Base-by-base conservation (phyloP, 2,797 vertebrate genomes). In the Smutsia gigantea region DNA sequence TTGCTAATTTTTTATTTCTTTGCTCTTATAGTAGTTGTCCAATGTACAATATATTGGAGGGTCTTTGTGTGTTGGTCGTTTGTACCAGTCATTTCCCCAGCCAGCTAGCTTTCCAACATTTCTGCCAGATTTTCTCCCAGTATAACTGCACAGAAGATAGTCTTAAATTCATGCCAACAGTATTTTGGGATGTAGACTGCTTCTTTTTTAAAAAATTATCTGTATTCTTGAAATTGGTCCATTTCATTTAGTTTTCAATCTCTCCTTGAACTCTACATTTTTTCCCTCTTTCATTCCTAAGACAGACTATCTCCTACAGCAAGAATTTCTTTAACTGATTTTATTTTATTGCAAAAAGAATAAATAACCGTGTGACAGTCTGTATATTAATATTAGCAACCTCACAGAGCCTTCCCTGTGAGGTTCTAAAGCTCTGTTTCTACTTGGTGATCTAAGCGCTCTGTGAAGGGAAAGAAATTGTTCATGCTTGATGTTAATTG, bases 1-100 rank as follows among this genome's bases (percentile, higher is more conserved):
- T 72, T 95, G 39, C 51, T 94, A 29, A 64, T 75, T 93, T 72
- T 85, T 63, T 12, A n/a, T 88, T 92, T 89, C 31, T 87, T 96
- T 85, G 21, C 77, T 81, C 57, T 94, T 51, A 92, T 42, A 87
- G 31, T 46, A 34, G n/a, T 71, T 75, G 10, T 92, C 57, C 14
- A 29, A 3, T 90, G 2, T 94, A 92, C 68, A 34, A 74, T 61
- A 68, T n/a, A 42, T 29, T 85, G 74, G 53, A 94, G 31, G 27
- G 25, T 51, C 81, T 75, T 87, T 87, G 13, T 71, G 59, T n/a
- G 10, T 66, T 87, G 34, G 51, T 72, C 74, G 3, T 59, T 94
- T 88, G 11, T 89, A 57, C 25, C 14, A 78, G 0, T 74, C 66
- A 84, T 75, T 93, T 94, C 39, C 46, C 46, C 29, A 29, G 46